Evolutionary conservation across 1,140 invertebrate species (phyloP).

Genomic region (Aphaenogaster floridana): DNA sequence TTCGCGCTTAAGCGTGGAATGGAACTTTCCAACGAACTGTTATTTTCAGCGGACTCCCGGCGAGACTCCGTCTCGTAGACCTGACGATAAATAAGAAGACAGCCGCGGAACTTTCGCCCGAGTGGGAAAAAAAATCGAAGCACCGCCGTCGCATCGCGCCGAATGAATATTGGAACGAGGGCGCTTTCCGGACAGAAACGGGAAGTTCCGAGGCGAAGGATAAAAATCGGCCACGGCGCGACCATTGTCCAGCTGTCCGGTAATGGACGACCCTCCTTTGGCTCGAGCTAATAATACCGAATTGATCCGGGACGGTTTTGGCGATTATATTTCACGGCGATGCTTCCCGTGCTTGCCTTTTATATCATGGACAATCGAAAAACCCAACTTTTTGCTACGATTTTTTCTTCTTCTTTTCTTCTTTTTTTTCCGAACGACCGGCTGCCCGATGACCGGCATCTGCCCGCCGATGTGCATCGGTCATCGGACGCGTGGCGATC

Average conservation of each 20-base stretch:
- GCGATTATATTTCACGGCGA: slow-evolving; percentile 82
- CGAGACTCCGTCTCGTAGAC: background rate
- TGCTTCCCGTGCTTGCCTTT: slow-evolving; percentile 75
- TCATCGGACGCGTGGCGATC: slow-evolving; percentile 30
- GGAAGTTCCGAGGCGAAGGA: slow-evolving; percentile 49
- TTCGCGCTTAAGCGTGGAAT: background rate
- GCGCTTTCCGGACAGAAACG: slow-evolving; percentile 11
- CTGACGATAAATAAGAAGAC: background rate
- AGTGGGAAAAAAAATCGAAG: slow-evolving; percentile 29
- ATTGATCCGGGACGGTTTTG: slow-evolving; percentile 81
- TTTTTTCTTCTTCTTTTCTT: slow-evolving; percentile 59
- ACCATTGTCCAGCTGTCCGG: slow-evolving; percentile 82
- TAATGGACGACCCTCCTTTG: slow-evolving; percentile 79
- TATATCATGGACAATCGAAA: slow-evolving; percentile 72
- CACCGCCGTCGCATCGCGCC: background rate
- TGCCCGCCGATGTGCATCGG: slow-evolving; percentile 52
- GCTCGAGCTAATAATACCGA: slow-evolving; percentile 81
- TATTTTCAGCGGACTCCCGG: background rate
- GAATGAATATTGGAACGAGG: slow-evolving; percentile 15
- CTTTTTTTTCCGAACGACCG: slow-evolving; percentile 2
- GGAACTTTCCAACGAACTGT: background rate
- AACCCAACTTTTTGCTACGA: slow-evolving; percentile 70
- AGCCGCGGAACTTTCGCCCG: background rate
- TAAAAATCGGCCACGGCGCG: slow-evolving; percentile 73
- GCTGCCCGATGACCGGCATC: slow-evolving; percentile 56